phyloP scores from a whole-genome alignment of 2,113 vertebrate species.

The Orthonyx spaldingii region DNA sequence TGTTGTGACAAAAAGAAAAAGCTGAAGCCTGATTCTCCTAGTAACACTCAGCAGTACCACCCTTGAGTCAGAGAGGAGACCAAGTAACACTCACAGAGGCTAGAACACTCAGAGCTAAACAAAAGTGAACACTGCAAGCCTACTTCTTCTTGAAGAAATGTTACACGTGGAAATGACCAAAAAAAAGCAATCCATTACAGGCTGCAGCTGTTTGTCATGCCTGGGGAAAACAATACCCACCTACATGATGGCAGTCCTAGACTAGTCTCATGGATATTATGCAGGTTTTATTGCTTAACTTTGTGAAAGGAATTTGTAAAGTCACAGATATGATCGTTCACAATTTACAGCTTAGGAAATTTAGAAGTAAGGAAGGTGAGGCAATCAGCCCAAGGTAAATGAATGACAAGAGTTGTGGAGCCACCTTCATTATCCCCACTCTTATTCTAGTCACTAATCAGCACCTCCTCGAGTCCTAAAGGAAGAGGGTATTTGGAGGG shows the following conservation, averaged over 20 bases:
- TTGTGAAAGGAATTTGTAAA: neutral
- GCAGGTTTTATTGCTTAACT: neutral
- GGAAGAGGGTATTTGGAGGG: neutral
- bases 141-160: neutral
- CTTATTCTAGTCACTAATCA: neutral
- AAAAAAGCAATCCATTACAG: neutral
- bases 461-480: neutral
- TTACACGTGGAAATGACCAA: accelerated
- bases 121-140: neutral
- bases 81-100: neutral
- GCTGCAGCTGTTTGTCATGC: neutral
- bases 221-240: neutral
- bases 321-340: neutral
- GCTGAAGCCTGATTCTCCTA: neutral
- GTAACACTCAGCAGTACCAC: neutral
- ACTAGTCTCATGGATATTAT: neutral
- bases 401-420: neutral
- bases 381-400: neutral
- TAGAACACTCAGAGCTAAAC: neutral
- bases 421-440: neutral
- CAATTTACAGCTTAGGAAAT: neutral
- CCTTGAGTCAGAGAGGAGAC: neutral
- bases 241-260: neutral
- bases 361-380: neutral
- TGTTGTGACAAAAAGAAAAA: neutral